These are phyloP conservation scores for Sebastes flavidus DNA, from an alignment of 2,797 vertebrate genomes.

Conservation along the genomic window DNA sequence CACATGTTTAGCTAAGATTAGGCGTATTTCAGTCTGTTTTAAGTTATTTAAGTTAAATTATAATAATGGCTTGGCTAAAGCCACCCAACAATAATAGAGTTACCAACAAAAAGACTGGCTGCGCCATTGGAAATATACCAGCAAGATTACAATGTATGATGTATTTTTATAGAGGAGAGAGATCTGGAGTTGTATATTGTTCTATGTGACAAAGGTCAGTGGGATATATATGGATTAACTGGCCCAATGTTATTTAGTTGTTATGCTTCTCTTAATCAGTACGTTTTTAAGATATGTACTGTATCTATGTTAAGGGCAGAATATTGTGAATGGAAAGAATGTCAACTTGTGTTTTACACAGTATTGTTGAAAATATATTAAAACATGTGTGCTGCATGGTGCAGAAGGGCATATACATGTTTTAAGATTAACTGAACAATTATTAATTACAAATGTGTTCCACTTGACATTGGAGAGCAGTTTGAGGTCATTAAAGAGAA, in stretches of 20 bases:
- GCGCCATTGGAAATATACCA: background rate
- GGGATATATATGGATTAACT: background rate
- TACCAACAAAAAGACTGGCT: background rate
- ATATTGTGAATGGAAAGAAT: slow-evolving; percentile 4
- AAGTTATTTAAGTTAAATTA: background rate
- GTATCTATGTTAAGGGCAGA: background rate
- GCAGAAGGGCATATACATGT: slow-evolving; percentile 2
- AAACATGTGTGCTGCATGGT: background rate
- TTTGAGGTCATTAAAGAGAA: slow-evolving; percentile 11
- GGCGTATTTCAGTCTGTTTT: background rate
- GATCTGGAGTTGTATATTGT: background rate
- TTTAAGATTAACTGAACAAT: slow-evolving; percentile 10
- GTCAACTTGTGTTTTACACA: background rate
- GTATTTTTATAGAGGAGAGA: background rate
- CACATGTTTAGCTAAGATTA: background rate
- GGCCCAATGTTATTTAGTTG: background rate
- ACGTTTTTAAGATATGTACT: background rate
- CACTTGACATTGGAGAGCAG: slow-evolving; percentile 18
- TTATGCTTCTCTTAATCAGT: background rate
- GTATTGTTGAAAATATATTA: background rate
- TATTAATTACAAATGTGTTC: slow-evolving; percentile 38
- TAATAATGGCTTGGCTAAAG: background rate
- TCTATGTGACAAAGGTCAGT: background rate
- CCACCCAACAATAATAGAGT: background rate
- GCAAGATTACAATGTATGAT: background rate